Conservation (phyloP, 30 jellyfish, hydroid and myxozoan species). For the Sanderia malayensis region DNA sequence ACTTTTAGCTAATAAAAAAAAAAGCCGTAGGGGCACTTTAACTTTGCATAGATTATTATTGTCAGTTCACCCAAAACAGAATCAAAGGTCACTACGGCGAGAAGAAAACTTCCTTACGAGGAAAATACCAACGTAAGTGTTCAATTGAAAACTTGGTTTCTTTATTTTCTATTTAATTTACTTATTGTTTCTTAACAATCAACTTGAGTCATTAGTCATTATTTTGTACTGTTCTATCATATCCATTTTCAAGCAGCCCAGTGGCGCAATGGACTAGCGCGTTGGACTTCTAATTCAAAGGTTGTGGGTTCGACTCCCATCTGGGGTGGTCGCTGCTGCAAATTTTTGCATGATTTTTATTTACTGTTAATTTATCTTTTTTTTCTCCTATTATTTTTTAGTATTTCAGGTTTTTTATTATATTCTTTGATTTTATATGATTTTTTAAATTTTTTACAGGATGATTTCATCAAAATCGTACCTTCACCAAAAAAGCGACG, state of each 20-base stretch:
- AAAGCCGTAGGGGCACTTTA: no score
- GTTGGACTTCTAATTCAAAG: slow-evolving; percentile 13
- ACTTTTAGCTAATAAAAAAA: no score
- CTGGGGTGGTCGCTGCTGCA: slow-evolving; percentile 25
- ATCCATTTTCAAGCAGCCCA: slow-evolving; percentile 24
- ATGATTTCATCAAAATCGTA: slow-evolving; percentile 63
- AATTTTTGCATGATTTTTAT: background rate
- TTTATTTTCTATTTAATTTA: no score
- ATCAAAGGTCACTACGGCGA: slow-evolving; percentile 30
- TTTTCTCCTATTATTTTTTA: no score
- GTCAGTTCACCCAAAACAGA: background rate
- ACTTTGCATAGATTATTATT: background rate
- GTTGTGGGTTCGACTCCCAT: slow-evolving; percentile 23
- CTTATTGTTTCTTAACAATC: no score
- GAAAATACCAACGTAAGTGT: no score
- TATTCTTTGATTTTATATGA: background rate
- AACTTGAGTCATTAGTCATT: no score
- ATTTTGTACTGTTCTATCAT: no score
- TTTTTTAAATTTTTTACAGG: background rate
- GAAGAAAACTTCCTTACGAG: slow-evolving; percentile 51
- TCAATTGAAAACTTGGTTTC: no score
- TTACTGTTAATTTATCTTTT: no score
- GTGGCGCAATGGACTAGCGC: slow-evolving; percentile 25
- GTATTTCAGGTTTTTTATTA: background rate
- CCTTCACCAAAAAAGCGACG: slow-evolving; percentile 89